phyloP scores from a whole-genome alignment of 2,113 vertebrate genomes.

The Mastomys coucha region DNA sequence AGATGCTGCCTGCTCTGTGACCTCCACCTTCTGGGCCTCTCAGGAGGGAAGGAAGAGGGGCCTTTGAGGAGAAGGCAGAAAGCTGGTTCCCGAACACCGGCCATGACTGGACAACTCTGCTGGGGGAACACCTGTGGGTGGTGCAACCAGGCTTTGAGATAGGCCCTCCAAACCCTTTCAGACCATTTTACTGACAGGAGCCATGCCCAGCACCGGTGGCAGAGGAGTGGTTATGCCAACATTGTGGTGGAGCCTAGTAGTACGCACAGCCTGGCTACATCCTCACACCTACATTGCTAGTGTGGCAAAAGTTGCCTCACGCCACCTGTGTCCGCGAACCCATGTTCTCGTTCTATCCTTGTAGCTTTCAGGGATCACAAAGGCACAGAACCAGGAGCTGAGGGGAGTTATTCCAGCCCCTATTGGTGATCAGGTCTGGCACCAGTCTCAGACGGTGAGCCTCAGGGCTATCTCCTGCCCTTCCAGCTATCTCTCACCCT shows the following conservation, averaged over 20 bases:
- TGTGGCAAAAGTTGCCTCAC: neutral
- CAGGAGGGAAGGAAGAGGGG: neutral
- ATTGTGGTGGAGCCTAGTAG: neutral
- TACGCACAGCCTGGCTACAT: neutral
- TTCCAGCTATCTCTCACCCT: neutral
- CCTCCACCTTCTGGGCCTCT: neutral
- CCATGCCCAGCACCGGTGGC: neutral
- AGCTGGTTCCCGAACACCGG: neutral
- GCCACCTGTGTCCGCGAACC: neutral
- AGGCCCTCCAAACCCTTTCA: neutral
- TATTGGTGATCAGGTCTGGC: neutral
- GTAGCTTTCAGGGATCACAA: neutral
- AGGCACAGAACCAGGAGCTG: neutral
- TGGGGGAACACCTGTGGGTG: neutral
- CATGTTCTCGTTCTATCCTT: neutral
- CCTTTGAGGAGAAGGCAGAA: neutral
- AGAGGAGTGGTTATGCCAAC: neutral
- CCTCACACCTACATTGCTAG: neutral
- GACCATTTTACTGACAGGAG: no score
- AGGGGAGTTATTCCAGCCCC: neutral
- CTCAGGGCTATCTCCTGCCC: neutral
- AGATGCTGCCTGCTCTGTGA: neutral
- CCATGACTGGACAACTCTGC: neutral
- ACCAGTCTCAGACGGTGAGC: neutral
- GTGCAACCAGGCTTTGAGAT: neutral